A percentile compares a stretch with the other conserved stretches of the same genome.
phyloP scores from a whole-genome alignment of 2,797 vertebrate genomes.

The Mareca strepera region DNA sequence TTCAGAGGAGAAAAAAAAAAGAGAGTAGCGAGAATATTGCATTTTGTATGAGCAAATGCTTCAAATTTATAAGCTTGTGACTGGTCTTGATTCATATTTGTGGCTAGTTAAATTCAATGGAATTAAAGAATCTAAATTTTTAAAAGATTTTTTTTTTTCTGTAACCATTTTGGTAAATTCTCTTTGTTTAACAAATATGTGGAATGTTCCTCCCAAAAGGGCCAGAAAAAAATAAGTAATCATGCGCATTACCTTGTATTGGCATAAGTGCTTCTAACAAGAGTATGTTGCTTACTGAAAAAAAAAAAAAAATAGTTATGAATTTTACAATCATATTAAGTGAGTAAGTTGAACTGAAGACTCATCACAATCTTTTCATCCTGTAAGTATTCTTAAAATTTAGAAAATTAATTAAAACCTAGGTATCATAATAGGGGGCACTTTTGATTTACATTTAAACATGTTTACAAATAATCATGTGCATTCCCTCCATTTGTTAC shows the following conservation, averaged over 20 bases:
- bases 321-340: background rate
- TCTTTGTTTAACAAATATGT: background rate
- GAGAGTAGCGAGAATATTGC: background rate
- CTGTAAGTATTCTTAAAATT: background rate
- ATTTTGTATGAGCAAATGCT: background rate
- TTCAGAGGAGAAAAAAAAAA: background rate
- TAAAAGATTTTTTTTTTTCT: background rate
- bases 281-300: background rate
- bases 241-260: background rate
- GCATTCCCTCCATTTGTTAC: background rate
- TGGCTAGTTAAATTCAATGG: background rate
- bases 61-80: background rate
- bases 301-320: background rate
- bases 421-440: background rate
- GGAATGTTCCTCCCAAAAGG: background rate
- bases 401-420: background rate
- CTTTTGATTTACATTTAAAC: background rate
- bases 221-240: background rate
- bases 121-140: background rate
- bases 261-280: background rate
- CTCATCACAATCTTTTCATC: background rate
- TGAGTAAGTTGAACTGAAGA: background rate
- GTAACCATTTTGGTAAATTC: background rate
- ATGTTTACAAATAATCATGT: background rate
- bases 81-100: background rate